Evolutionary conservation across 1,140 invertebrate genomes (phyloP), one percentile per base, ranked within the genome.

Genomic region (Heliconius eleuchia): DNA sequence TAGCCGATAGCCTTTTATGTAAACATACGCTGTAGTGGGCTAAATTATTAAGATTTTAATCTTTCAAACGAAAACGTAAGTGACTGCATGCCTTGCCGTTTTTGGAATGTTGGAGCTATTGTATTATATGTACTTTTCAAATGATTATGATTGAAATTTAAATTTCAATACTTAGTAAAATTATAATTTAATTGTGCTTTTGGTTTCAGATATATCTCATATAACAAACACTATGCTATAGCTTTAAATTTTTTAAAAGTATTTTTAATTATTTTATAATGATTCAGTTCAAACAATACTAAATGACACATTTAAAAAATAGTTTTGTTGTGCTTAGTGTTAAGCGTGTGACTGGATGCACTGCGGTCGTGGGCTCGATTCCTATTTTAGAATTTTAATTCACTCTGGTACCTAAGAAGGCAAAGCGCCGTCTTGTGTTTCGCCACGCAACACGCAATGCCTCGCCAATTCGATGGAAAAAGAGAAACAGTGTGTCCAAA

Each of bases 1-100:
- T 86, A 87, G 88, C 80, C 79, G 91, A 92, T 93, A 91, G 89
- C 92, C 91, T 91, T 84, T 84, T 73, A 75, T 66, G 90, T 85
- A 80, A 80, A 80, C 86, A 86, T 87, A 86, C 82, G 84, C 89
- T 87, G 87, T 85, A 57, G 50, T 75, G 66, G 60, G 74, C 39
- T 66, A 70, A 42, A 39, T 60, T 66, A 60, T 80, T 39, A 27
- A 87, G 91, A 93, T 93, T 87, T 86, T 77, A 83, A 93, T 93
- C 91, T 82, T 86, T 88, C 84, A 75, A 91, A 88, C 83, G 91
- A 92, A 91, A 91, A 89, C 83, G 88, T 86, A 76, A 76, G 74
- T 71, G 18, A 46, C 74, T 19, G 74, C 74, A 27, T 50, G 74
- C 13, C 37, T 75, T 39, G 60, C 60, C 39, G 7, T 76, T 71